Base-by-base conservation (phyloP, 2,797 vertebrate genomes). In the Pogonophryne albipinna region DNA sequence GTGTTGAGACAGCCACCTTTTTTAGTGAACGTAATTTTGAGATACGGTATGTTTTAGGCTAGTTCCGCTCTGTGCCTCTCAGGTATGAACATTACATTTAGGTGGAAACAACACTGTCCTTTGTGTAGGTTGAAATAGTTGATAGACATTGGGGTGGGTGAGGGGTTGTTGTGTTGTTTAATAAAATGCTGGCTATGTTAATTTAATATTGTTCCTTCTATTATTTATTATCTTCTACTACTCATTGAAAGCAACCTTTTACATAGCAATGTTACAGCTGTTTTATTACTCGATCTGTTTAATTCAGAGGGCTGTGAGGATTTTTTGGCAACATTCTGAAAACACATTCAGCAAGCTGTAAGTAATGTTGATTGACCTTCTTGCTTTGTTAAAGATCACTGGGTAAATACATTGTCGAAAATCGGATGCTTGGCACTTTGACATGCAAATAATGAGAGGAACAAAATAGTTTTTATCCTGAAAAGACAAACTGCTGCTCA, bases 1-100 rank as follows among this genome's bases (percentile, higher is more conserved):
- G 52, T 64, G 76, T 71, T 14, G n/a, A 41, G 51, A 51, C 53
- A 57, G 13, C 71, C 34, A 42, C n/a, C 41, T 70, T 27, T 31
- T 72, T 65, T 17, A 19, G 5, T 15, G 50, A 58, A 65, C 50
- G 41, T n/a, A 67, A 71, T 62, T 13, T 67, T 23, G 12, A 49
- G n/a, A 71, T 38, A 76, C 5, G 16, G 52, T 16, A 1, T 52
- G 62, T 63, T 63, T 79, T 61, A 62, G 27, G 55, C 14, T 27
- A 15, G 46, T 52, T 46, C 11, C 10, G n/a, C 27, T 71, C 68
- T 67, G 61, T 46, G 70, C 6, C 38, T 72, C 17, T 55, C 1
- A 12, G 60, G 61, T 63, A 46, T 53, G 45, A 62, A 46, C 46
- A 19, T n/a, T 46, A 42, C 44, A 59, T 47, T 51, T 7, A 41